Evolutionary conservation across 2,797 vertebrate genomes (phyloP), one percentile per base, ranked within the genome.

Genomic region (Coendou prehensilis): DNA sequence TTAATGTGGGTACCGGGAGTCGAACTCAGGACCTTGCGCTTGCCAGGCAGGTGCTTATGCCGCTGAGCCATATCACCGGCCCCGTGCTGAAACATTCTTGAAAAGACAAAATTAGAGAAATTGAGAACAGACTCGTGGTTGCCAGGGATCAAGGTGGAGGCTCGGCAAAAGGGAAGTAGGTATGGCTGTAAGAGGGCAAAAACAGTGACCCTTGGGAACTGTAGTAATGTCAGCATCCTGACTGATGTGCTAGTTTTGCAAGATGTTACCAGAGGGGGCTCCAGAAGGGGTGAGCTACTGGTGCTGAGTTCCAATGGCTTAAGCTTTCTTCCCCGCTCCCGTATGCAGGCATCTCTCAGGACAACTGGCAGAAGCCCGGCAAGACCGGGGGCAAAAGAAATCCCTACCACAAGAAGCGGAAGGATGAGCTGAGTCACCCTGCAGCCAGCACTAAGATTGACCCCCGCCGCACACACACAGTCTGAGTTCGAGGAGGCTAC

Each of bases 331-430:
- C 22, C 59, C 63, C 4, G 20, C 41, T 50, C 63, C 5, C 96
- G 99, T 33, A 23, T 4, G 2, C 61, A 98, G 99, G 99, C 99
- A 99, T 99, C 98, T 99, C 99, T 96, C 98, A 99, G 99, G 99
- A 99, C 80, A 99, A 99, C 99, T 99, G 99, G 99, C 99, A 99
- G 93, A 99, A 99, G 98, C 99, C 99, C 98, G 99, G 99, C 98
- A 99, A 99, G 98, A 99, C 99, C 15, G 99, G 99, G 57, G 99
- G 99, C 82, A 99, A 99, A 99, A 99, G 99, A 97, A 99, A 99
- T 98, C 99, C 99, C 94, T 99, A 99, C 97, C 99, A 99, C 98
- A 99, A 99, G 99, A 99, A 99, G 92, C 99, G 99, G 97, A 99
- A 99, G 99, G 99, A 99, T 99, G 99, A 99, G 98, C 97, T 99